Percentiles rank a stretch among this genome's conserved stretches.
phyloP scores from a whole-genome alignment of 2,888 invertebrate species.

The Caenorhabditis becei region DNA sequence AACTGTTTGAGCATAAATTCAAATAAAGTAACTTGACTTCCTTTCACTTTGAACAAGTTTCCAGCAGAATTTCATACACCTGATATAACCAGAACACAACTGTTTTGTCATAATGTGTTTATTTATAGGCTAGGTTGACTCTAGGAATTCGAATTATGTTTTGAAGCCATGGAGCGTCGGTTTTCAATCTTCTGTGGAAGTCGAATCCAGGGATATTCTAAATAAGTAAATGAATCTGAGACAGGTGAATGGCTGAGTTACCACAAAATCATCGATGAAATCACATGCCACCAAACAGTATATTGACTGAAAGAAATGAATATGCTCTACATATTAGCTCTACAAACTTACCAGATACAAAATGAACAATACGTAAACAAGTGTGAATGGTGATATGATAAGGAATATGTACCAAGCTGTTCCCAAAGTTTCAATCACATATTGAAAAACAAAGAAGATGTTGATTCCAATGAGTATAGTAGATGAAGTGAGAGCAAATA shows the following conservation, averaged over 20 bases:
- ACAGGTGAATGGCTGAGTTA: no score
- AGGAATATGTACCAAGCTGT: constrained; percentile 83
- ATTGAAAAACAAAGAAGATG: constrained; percentile 88
- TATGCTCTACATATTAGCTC: no score
- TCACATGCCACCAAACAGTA: constrained; percentile 67
- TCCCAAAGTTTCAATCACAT: constrained; percentile 82
- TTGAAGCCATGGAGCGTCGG: constrained; percentile 51
- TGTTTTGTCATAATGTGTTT: background rate
- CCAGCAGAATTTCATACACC: no score
- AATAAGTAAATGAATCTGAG: no score
- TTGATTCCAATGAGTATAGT: constrained; percentile 88
- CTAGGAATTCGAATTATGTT: background rate
- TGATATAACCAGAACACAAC: no score
- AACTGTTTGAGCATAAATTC: background rate
- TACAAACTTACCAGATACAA: constrained; percentile 85
- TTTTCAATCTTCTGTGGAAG: constrained; percentile 37
- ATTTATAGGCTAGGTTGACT: background rate
- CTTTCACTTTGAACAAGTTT: no score
- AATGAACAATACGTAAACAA: constrained; percentile 87
- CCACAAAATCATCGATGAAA: constrained; percentile 50
- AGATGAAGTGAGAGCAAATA: constrained; percentile 86
- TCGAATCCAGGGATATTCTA: constrained; percentile 46
- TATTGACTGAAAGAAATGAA: constrained; percentile 49
- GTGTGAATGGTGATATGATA: constrained; percentile 84
- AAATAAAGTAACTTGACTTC: background rate